Evolutionary conservation across 2,113 vertebrate genomes (phyloP).

Genomic region (Ibidorhyncha struthersii): DNA sequence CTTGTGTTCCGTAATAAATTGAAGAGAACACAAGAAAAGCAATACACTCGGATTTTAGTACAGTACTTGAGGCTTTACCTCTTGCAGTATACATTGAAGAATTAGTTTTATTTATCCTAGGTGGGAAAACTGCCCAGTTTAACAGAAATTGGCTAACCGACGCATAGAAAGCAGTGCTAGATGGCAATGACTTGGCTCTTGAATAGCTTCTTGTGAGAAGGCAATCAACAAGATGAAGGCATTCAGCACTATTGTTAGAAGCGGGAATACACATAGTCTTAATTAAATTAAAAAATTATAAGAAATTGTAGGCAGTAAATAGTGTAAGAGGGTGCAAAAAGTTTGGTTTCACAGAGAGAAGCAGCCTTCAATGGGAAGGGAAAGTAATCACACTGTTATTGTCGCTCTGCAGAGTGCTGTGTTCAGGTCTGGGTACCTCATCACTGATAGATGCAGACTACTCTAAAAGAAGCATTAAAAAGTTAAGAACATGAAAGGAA

Average conservation of each 20-base stretch:
- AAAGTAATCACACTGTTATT: neutral
- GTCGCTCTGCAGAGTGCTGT: neutral
- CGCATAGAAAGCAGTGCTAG: neutral
- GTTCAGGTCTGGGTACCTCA: neutral
- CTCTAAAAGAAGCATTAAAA: neutral
- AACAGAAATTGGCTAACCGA: neutral
- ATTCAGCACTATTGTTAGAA: neutral
- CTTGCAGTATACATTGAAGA: neutral
- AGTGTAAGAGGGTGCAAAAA: neutral
- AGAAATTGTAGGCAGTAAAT: neutral
- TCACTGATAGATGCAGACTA: neutral
- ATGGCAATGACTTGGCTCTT: neutral
- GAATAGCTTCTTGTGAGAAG: neutral
- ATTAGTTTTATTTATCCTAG: neutral
- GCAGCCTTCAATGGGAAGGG: neutral
- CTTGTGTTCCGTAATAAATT: neutral
- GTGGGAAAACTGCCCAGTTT: neutral
- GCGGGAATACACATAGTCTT: neutral
- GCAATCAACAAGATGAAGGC: neutral
- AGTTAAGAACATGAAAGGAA: neutral
- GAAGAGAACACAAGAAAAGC: neutral
- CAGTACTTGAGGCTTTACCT: neutral
- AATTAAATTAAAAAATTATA: neutral
- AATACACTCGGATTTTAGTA: neutral
- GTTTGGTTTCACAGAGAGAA: neutral